These are phyloP conservation scores for Tribolium madens DNA, from an alignment of 1,140 invertebrate genomes.

Conservation along the genomic window DNA sequence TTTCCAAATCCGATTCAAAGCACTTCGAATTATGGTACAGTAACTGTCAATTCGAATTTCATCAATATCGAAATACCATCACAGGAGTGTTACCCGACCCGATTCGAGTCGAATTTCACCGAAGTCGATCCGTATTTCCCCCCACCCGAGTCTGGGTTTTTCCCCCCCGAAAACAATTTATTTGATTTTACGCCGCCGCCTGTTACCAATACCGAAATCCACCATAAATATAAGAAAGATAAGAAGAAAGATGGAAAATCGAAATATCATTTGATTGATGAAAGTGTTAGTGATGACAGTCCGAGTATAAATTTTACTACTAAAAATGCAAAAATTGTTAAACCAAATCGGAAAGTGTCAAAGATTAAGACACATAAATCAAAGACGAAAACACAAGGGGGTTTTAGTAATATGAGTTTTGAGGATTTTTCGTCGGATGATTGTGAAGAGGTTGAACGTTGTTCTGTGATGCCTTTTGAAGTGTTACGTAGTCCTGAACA, in stretches of 20 bases:
- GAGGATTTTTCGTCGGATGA: slow-evolving; percentile 82
- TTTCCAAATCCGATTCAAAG: slow-evolving; percentile 48
- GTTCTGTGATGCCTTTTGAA: slow-evolving; percentile 72
- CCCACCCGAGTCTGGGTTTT: no score
- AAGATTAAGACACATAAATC: slow-evolving; percentile 56
- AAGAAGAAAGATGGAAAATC: slow-evolving; percentile 66
- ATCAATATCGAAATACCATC: slow-evolving; percentile 53
- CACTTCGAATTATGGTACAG: slow-evolving; percentile 55
- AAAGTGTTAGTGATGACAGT: slow-evolving; percentile 56
- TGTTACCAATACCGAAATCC: background rate
- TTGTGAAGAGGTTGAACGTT: slow-evolving; percentile 62
- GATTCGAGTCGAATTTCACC: slow-evolving; percentile 47
- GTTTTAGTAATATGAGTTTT: slow-evolving; percentile 85
- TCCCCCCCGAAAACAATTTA: slow-evolving; percentile 43
- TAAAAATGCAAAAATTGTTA: slow-evolving; percentile 56
- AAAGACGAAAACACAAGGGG: slow-evolving; percentile 66
- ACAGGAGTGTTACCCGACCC: background rate
- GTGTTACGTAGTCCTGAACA: slow-evolving; percentile 72
- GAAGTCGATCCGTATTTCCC: slow-evolving; percentile 55
- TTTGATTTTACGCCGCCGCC: background rate
- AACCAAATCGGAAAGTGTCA: slow-evolving; percentile 53
- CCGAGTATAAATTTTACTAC: slow-evolving; percentile 44
- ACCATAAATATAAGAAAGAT: slow-evolving; percentile 66
- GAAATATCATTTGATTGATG: slow-evolving; percentile 70
- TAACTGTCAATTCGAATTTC: slow-evolving; percentile 54